Conservation (phyloP, 2,888 invertebrate genomes). For the Stenodema calcarata region DNA sequence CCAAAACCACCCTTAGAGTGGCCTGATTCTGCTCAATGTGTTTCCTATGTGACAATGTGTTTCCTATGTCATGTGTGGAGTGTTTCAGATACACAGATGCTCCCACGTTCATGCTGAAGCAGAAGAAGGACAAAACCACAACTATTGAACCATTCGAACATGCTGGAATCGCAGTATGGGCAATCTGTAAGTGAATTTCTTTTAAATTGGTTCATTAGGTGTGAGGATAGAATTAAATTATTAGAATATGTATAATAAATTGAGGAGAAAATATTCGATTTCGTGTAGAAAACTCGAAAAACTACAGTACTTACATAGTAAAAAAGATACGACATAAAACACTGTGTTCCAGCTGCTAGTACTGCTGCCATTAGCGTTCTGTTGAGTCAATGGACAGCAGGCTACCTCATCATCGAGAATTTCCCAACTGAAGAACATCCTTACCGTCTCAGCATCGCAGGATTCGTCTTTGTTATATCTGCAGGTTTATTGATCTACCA, state of each 20-base stretch:
- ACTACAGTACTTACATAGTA: no score
- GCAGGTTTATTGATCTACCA: neutral
- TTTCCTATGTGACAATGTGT: no score
- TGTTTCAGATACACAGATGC: neutral
- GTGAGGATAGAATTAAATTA: no score
- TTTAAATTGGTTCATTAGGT: no score
- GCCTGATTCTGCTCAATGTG: no score
- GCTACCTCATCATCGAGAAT: neutral
- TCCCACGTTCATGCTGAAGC: neutral
- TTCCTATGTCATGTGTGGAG: no score
- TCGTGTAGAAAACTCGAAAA: no score
- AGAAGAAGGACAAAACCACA: neutral
- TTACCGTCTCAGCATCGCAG: neutral
- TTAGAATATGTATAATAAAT: no score
- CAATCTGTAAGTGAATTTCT: neutral
- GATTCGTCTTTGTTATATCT: neutral
- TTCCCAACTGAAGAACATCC: neutral
- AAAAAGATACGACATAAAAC: no score
- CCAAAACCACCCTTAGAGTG: no score
- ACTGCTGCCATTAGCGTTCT: neutral
- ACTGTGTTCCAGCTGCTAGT: neutral
- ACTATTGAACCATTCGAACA: neutral
- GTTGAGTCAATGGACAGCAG: neutral
- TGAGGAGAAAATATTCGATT: no score
- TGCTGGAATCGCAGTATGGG: neutral